phyloP scores from a whole-genome alignment of 2,113 vertebrate species.

The Zosterops hypoxanthus region DNA sequence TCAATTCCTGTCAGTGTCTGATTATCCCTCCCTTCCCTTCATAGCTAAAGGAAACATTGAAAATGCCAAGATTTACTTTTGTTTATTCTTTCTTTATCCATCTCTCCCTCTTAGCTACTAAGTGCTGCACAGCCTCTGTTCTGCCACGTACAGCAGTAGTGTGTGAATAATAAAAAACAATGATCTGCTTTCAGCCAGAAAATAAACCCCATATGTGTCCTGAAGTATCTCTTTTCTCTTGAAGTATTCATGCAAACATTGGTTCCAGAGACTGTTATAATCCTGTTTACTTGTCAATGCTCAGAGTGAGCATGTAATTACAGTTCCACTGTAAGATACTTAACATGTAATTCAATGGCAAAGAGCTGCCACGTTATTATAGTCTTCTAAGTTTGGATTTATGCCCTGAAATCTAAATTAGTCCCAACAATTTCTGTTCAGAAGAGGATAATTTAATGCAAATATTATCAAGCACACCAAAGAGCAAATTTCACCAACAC shows the following conservation, averaged over 20 bases:
- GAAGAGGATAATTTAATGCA: constrained; percentile 36
- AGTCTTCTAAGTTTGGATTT: constrained; percentile 48
- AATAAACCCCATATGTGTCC: constrained; percentile 59
- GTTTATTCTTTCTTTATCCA: background rate
- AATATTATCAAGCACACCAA: constrained; percentile 14
- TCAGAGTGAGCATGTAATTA: constrained; percentile 63
- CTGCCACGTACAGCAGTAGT: background rate
- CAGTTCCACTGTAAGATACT: constrained; percentile 57
- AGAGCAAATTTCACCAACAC: background rate
- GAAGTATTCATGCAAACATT: constrained; percentile 49
- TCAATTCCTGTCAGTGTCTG: background rate
- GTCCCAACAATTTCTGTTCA: constrained; percentile 36
- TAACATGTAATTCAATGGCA: constrained; percentile 61
- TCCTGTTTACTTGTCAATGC: constrained; percentile 65
- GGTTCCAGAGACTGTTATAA: constrained; percentile 58
- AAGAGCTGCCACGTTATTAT: constrained; percentile 29
- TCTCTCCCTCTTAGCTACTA: background rate
- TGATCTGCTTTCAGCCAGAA: constrained; percentile 39
- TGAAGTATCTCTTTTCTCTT: constrained; percentile 44
- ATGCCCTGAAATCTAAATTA: constrained; percentile 60
- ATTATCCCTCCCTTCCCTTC: background rate
- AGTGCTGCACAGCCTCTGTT: background rate
- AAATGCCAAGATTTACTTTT: background rate
- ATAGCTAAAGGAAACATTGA: background rate
- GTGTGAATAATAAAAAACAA: constrained; percentile 52